Evolutionary conservation across 2,888 invertebrate species (phyloP).

Genomic region (Drosophila kanekoi): DNA sequence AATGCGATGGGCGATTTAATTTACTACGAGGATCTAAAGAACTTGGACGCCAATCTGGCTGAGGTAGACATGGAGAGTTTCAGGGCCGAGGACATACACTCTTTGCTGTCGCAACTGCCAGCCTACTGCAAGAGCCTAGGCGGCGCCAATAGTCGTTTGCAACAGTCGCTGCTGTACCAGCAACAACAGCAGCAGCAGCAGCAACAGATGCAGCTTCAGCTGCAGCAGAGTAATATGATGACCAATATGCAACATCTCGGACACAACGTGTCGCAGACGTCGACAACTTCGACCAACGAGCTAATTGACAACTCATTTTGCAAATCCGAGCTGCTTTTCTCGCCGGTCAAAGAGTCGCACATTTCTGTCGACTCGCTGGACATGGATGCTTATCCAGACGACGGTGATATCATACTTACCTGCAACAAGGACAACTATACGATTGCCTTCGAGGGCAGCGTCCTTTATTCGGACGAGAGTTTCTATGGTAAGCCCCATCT

Average conservation of each 20-base stretch:
- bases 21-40: conserved; percentile 94
- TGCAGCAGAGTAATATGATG: conserved; percentile 54
- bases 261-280: conserved; percentile 80
- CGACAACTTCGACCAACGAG: conserved; percentile 87
- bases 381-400: conserved; percentile 91
- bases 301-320: conserved; percentile 93
- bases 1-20: conserved; percentile 89
- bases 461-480: conserved; percentile 94
- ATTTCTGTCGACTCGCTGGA: conserved; percentile 96
- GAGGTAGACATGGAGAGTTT: conserved; percentile 98
- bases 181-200: conserved; percentile 70
- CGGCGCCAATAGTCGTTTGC: conserved; percentile 82
- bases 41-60: conserved; percentile 96
- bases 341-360: conserved; percentile 93
- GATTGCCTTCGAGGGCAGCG: conserved; percentile 96
- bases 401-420: conserved; percentile 94
- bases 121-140: conserved; percentile 88
- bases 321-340: conserved; percentile 95
- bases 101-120: conserved; percentile 91
- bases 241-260: conserved; percentile 56
- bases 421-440: conserved; percentile 98
- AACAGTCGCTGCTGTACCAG: conserved; percentile 76
- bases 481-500: conserved; percentile 86
- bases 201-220: conserved; percentile 57
- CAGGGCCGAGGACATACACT: conserved; percentile 95